Evolutionary conservation across 2,113 vertebrate species (phyloP).

Genomic region (Typhlomys cinereus): DNA sequence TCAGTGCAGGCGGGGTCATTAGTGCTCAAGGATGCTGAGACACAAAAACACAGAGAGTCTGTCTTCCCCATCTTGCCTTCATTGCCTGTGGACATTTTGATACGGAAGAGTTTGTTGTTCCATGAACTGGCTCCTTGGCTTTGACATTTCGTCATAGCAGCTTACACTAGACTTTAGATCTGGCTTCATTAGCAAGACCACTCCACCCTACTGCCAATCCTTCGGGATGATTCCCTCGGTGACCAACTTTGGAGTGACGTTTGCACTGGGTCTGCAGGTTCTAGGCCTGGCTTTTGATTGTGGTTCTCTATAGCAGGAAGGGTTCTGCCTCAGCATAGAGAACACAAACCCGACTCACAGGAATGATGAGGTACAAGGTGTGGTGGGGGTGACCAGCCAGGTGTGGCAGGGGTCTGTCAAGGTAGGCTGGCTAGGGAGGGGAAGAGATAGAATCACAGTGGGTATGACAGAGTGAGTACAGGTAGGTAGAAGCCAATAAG

Average conservation of each 20-base stretch:
- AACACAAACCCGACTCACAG: slow-evolving; percentile 70
- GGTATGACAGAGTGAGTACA: background rate
- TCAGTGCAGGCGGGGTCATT: background rate
- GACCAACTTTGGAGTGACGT: background rate
- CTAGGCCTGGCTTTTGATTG: slow-evolving; percentile 72
- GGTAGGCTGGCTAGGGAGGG: background rate
- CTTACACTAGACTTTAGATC: slow-evolving; percentile 40
- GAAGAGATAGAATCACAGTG: background rate
- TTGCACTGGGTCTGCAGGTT: slow-evolving; percentile 65
- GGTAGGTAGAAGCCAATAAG: background rate
- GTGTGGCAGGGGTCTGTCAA: background rate
- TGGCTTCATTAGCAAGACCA: slow-evolving; percentile 67
- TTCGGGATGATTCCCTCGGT: background rate
- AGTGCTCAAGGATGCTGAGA: background rate
- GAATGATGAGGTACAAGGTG: slow-evolving; percentile 67
- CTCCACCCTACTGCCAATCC: fast-evolving
- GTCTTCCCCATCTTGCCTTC: background rate
- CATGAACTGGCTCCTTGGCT: slow-evolving; percentile 27
- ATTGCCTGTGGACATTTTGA: slow-evolving; percentile 22
- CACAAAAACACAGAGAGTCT: background rate
- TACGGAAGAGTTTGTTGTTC: slow-evolving; percentile 55
- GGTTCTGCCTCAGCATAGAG: slow-evolving; percentile 72
- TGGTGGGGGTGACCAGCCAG: background rate
- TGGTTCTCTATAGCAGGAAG: slow-evolving; percentile 68
- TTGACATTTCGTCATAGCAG: slow-evolving; percentile 52